Percentiles rank a stretch among this genome's conserved stretches.
Conservation (phyloP, 2,113 vertebrate genomes). For the Melozone crissalis region DNA sequence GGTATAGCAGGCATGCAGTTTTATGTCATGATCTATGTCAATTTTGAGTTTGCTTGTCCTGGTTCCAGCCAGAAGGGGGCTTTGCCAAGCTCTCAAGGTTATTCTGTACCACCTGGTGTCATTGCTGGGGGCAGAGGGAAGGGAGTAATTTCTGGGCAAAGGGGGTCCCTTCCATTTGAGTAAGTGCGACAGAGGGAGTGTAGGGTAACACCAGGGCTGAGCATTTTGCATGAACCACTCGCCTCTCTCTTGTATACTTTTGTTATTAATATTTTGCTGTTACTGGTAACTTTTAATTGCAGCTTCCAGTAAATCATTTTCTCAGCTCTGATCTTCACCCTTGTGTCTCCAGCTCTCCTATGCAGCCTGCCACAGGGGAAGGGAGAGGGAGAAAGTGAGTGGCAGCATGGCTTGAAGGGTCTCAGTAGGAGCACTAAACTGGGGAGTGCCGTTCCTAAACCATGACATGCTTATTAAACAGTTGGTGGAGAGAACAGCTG, state of each 20-base stretch:
- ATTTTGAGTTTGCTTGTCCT: not conserved
- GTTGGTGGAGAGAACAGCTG: not conserved
- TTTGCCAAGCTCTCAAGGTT: not conserved
- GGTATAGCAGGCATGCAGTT: not conserved
- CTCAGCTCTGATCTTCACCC: not conserved
- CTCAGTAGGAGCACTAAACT: not conserved
- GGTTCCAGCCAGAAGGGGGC: not conserved
- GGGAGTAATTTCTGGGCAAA: not conserved
- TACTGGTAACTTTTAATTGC: not conserved
- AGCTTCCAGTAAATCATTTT: not conserved
- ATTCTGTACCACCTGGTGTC: not conserved
- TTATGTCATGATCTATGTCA: not conserved
- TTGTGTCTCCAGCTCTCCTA: not conserved
- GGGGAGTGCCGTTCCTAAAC: not conserved
- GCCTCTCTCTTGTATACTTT: not conserved
- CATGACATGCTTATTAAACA: not conserved
- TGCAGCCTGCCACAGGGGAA: too few relatives aligned
- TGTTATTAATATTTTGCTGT: not conserved
- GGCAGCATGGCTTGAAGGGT: not conserved
- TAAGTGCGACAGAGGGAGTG: too few relatives aligned
- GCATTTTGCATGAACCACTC: not conserved
- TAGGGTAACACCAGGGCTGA: not conserved
- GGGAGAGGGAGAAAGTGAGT: accelerated
- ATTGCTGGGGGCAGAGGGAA: not conserved
- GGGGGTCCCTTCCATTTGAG: not conserved